Base-by-base conservation (phyloP, 2,888 invertebrate species). In the Sialis lutaria region DNA sequence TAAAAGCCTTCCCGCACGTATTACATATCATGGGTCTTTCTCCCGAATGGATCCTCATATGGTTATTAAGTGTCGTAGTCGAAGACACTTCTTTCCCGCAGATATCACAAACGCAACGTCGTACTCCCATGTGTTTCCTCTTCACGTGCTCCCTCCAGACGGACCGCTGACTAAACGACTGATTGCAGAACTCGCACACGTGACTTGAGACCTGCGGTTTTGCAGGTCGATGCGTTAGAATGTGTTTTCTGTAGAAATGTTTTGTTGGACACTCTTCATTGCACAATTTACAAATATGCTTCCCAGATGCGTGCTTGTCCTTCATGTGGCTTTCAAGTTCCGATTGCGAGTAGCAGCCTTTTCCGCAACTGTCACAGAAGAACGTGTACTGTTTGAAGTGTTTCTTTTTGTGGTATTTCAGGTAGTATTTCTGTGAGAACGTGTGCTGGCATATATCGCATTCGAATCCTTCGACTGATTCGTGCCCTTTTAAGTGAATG, bases 1-100 rank as follows among this genome's bases (percentile, higher is more conserved):
- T 46, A 0, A 63, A 62, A 10, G 57, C 56, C 46, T 62, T 64
- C 60, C 63, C 62, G 35, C 58, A 55, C 35, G 56, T 59, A 50
- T 62, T 61, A 44, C 61, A 63, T 10, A 56, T 49, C 30, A n/a
- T 31, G 3, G 10, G 8, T 34, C 34, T 8, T n/a, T 33, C 30
- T 1, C 42, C 50, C 12, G 12, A 31, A 37, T 48, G 45, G 1
- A 41, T 13, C 5, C 32, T 35, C 8, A 45, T 8, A 33, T 42
- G 48, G 39, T 48, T 22, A 9, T 22, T n/a, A 30, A 32, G 8
- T 7, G 32, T 31, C 10, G 32, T 10, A 10, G 12, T 44, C 8
- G 31, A 40, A 37, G 22, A 45, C 33, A 30, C 32, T 30, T 33
- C 22, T 33, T 43, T 43, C 7, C 43, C 43, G 32, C 43, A 43